These are phyloP conservation scores for Hyposoter didymator DNA, from an alignment of 2,888 invertebrate species.

Conservation along the genomic window DNA sequence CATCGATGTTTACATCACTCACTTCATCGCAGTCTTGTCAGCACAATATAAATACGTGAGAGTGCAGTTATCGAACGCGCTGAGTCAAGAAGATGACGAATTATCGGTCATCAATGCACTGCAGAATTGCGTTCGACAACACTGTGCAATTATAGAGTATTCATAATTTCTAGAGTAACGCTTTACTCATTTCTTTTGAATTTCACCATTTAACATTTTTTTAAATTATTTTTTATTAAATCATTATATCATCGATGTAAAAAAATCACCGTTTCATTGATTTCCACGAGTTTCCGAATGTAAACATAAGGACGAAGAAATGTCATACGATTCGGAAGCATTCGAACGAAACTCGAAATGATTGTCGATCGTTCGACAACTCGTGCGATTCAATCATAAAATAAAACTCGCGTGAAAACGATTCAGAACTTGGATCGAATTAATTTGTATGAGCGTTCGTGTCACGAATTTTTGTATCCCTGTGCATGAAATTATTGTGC, in stretches of 20 bases:
- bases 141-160: slow-evolving; percentile 45
- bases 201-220: background rate
- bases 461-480: background rate
- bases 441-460: slow-evolving; percentile 46
- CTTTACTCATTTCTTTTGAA: background rate
- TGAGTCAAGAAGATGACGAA: slow-evolving; percentile 41
- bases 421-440: slow-evolving; percentile 45
- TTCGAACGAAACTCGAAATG: too few relatives aligned
- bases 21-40: slow-evolving; percentile 70
- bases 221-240: too few relatives aligned
- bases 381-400: background rate
- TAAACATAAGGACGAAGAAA: too few relatives aligned
- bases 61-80: slow-evolving; percentile 52
- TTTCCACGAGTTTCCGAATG: background rate
- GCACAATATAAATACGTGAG: slow-evolving; percentile 72
- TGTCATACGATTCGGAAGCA: too few relatives aligned
- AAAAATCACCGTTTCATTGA: background rate
- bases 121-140: slow-evolving; percentile 42
- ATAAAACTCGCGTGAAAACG: background rate
- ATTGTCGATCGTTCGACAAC: background rate
- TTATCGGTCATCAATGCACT: background rate
- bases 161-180: background rate
- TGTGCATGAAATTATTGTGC: background rate
- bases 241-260: background rate
- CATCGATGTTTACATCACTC: slow-evolving; percentile 72